A percentile compares a stretch with the other conserved stretches of the same genome.
phyloP scores from a whole-genome alignment of 2,113 vertebrate genomes.

The Psephotus haematonotus region DNA sequence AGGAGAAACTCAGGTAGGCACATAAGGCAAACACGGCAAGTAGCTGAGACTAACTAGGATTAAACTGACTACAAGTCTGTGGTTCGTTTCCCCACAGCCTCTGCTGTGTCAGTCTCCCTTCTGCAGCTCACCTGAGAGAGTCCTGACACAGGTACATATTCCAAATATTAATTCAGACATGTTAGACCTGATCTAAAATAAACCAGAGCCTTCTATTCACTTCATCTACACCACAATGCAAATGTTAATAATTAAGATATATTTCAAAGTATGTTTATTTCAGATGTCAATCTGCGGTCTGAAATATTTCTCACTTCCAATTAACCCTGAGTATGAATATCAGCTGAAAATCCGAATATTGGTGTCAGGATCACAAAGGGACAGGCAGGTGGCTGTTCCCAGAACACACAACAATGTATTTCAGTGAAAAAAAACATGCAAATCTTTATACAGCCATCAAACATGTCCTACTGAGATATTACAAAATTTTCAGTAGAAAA shows the following conservation, averaged over 20 bases:
- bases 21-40: conserved; percentile 53
- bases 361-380: neutral
- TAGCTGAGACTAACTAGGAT: conserved; percentile 42
- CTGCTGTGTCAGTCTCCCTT: conserved; percentile 60
- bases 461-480: neutral
- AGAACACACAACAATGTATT: neutral
- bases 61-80: conserved; percentile 67
- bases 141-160: conserved; percentile 20
- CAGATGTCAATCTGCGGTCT: neutral
- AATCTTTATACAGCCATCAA: neutral
- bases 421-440: neutral
- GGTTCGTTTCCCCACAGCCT: conserved; percentile 65
- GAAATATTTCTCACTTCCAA: neutral
- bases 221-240: neutral
- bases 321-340: neutral
- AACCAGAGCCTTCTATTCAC: neutral
- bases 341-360: neutral
- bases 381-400: neutral
- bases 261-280: neutral
- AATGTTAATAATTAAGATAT: neutral
- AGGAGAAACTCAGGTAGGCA: neutral
- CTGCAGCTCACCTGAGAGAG: conserved; percentile 61
- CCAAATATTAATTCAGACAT: neutral
- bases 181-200: neutral
- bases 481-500: neutral